Evolutionary conservation across 1,140 invertebrate species (phyloP), one percentile per base, ranked within the genome.

Genomic region (Ceratosolen fusciceps): DNA sequence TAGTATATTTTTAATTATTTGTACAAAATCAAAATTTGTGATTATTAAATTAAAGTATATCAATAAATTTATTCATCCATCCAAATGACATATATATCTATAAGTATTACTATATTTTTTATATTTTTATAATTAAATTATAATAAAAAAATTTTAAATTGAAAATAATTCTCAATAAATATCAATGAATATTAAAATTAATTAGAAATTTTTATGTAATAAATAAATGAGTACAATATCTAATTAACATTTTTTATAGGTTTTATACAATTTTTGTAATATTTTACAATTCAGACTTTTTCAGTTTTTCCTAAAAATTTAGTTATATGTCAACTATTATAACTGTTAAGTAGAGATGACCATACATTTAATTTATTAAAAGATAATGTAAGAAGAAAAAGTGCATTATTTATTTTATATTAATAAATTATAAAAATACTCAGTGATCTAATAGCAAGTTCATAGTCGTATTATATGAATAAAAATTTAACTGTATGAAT

Each of bases 371-470:
- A n/a, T n/a, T n/a, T n/a, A n/a, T n/a, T n/a, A n/a, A n/a, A n/a
- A n/a, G n/a, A n/a, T n/a, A n/a, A n/a, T n/a, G n/a, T n/a, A n/a
- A n/a, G 68, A 80, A 34, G 47, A 29, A 79, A 74, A 74, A 52
- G 31, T 79, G 43, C 67, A 73, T 21, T 78, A 24, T 19, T 39
- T 62, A 24, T 67, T 62, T 54, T 72, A 65, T 24, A 68, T 62
- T 68, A 76, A 82, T 82, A 82, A 82, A 82, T 79, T 79, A 74
- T 62, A 76, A 74, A 81, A 81, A 73, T 79, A 73, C 68, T 54
- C 62, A 68, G 74, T 34, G 70, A 75, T 75, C 39, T 43, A 75
- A 54, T 72, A 73, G 67, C 67, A 49, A 60, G 76, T 7, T 26
- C 62, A 76, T 72, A 68, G 75, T 76, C 70, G 34, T 79, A 76